phyloP scores from a whole-genome alignment of 2,113 vertebrate species.

The Nansenia antarctica region DNA sequence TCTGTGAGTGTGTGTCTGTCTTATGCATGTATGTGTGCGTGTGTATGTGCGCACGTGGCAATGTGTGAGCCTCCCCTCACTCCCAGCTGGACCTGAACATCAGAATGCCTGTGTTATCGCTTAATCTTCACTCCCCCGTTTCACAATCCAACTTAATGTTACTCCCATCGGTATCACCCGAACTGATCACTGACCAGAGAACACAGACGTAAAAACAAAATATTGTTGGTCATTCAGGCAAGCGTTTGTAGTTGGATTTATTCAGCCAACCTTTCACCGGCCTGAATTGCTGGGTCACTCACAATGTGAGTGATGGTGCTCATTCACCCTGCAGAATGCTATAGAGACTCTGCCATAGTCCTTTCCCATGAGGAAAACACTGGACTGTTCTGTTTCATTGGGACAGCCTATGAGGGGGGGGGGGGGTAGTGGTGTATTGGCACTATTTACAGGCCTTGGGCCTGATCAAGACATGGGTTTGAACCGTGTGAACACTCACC shows the following conservation, averaged over 20 bases:
- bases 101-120: not conserved
- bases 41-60: not conserved
- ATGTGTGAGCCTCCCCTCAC: not conserved
- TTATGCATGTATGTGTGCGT: too few species aligned
- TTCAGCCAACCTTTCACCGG: not conserved
- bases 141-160: not conserved
- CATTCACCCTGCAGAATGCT: slow-evolving; percentile 1
- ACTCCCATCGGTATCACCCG: not conserved
- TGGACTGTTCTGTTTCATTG: not conserved
- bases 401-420: too few species aligned
- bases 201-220: not conserved
- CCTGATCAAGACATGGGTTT: not conserved
- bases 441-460: not conserved
- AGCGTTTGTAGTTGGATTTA: not conserved
- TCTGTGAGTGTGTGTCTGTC: not conserved
- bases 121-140: not conserved
- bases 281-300: not conserved
- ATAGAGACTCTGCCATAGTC: not conserved
- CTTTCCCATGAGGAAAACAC: not conserved
- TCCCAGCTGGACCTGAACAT: not conserved
- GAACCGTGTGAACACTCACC: too few species aligned
- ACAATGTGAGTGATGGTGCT: not conserved
- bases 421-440: not conserved
- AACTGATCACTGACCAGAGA: not conserved
- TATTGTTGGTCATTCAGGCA: too few species aligned